phyloP scores from a whole-genome alignment of 2,113 vertebrate genomes.

The Cheirogaleus medius region DNA sequence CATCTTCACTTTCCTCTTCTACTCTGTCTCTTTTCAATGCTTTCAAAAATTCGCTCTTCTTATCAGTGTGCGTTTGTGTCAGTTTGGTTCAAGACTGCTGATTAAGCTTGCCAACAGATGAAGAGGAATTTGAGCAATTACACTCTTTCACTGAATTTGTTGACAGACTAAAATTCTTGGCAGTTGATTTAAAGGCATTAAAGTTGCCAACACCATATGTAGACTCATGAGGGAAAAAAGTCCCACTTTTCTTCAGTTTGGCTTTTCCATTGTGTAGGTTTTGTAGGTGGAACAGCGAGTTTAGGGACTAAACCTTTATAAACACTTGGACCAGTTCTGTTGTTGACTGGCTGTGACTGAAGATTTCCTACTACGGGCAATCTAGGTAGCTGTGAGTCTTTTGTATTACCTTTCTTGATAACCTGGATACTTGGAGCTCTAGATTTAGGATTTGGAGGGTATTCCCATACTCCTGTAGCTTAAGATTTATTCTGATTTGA shows the following conservation, averaged over 20 bases:
- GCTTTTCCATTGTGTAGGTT: slow-evolving; percentile 82
- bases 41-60: slow-evolving; percentile 87
- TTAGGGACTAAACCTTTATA: slow-evolving; percentile 83
- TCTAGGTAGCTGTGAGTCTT: slow-evolving; percentile 83
- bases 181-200: slow-evolving; percentile 79
- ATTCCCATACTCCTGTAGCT: slow-evolving; percentile 89
- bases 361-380: slow-evolving; percentile 78
- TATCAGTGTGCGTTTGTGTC: slow-evolving; percentile 82
- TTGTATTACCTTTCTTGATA: slow-evolving; percentile 79
- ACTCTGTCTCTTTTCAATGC: slow-evolving; percentile 81
- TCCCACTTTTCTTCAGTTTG: slow-evolving; percentile 81
- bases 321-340: slow-evolving; percentile 77
- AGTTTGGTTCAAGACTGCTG: slow-evolving; percentile 84
- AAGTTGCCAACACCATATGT: slow-evolving; percentile 77
- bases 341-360: slow-evolving; percentile 79
- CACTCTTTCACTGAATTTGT: slow-evolving; percentile 80
- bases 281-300: slow-evolving; percentile 75
- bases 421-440: slow-evolving; percentile 86
- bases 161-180: slow-evolving; percentile 75
- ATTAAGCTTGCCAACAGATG: slow-evolving; percentile 82
- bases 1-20: slow-evolving; percentile 68
- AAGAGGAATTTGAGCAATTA: slow-evolving; percentile 84
- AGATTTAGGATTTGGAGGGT: slow-evolving; percentile 85
- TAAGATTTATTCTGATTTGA: slow-evolving; percentile 86
- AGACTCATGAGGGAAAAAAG: slow-evolving; percentile 77